Conservation (phyloP, 2,797 vertebrate species). For the Zenarchopterus dispar region DNA sequence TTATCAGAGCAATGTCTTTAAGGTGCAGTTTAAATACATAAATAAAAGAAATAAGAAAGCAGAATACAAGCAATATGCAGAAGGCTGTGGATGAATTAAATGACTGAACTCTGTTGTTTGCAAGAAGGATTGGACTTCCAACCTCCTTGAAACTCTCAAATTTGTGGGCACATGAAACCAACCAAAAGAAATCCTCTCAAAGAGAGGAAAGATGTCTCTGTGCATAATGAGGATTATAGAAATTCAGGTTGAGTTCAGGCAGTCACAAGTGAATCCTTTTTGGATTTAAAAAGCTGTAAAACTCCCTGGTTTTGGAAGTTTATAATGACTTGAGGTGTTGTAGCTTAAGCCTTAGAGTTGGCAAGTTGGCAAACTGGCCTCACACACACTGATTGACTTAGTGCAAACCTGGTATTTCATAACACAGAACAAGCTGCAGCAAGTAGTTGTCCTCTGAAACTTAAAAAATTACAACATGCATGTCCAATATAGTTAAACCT, state of each 20-base stretch:
- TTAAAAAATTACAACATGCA: slow-evolving; percentile 10
- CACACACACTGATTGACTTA: slow-evolving; percentile 29
- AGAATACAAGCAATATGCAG: too few species aligned
- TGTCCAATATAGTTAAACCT: slow-evolving; percentile 6
- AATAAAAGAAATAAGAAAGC: too few species aligned
- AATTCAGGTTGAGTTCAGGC: slow-evolving; percentile 35
- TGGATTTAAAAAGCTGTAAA: slow-evolving; percentile 43
- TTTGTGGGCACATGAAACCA: slow-evolving; percentile 4
- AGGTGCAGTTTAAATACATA: too few species aligned
- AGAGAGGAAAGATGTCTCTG: slow-evolving; percentile 18
- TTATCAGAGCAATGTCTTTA: too few species aligned
- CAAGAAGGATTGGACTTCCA: not conserved
- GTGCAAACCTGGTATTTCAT: slow-evolving; percentile 42
- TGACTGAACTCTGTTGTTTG: too few species aligned
- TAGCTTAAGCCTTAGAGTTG: slow-evolving; percentile 56
- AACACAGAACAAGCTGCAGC: slow-evolving; percentile 17
- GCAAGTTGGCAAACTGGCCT: slow-evolving; percentile 43
- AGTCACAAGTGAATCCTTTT: slow-evolving; percentile 40
- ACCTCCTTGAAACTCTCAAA: slow-evolving; percentile 11
- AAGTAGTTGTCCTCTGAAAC: slow-evolving; percentile 30
- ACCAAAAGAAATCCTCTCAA: not conserved
- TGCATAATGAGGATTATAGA: slow-evolving; percentile 41
- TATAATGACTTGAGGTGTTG: slow-evolving; percentile 44
- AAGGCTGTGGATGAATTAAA: too few species aligned
- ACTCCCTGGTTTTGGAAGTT: slow-evolving; percentile 38